Base-by-base conservation (phyloP, 2,888 invertebrate genomes). In the Ditula angustiorana region DNA sequence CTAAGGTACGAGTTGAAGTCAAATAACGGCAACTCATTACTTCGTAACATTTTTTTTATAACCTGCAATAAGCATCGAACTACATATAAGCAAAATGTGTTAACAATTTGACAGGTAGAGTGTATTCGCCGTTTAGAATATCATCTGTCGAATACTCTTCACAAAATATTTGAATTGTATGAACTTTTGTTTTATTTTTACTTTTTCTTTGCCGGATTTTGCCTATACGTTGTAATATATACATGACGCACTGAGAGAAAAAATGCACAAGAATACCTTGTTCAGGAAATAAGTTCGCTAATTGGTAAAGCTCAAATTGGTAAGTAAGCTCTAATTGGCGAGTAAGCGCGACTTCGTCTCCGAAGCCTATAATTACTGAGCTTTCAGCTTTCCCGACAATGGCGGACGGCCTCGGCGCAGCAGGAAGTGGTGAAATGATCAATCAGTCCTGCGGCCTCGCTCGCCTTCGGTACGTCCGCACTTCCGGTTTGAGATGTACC, bases 361-460 rank as follows among this genome's bases (percentile, higher is more conserved):
- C 65, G 63, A 69, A 72, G 46, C 66, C 56, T 67, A 67, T 79
- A 82, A 80, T 81, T 79, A 76, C 35, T n/a, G 71, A 73, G 76
- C 74, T 80, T 80, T 80, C 68, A 73, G 70, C 78, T 83, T 81
- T 79, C 66, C 68, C 77, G 76, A 85, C 82, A 85, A 86, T 84
- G 75, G 84, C 72, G 59, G 82, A 47, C 72, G 85, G 71, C 87
- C 88, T 88, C 77, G 77, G 53, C 4, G 13, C 67, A 77, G 67
- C 85, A 80, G 88, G 88, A 88, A 88, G 76, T 64, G 78, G 85
- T 81, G 87, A 88, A 88, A 88, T 88, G 85, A 88, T 88, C 87
- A 84, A 88, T 88, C 83, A 85, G 79, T 67, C 69, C 71, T 10
- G 68, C 70, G 80, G 73, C 81, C 81, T 85, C 69, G 78, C 71